phyloP scores from a whole-genome alignment of 2,888 invertebrate species.

The Heliconius charithonia region DNA sequence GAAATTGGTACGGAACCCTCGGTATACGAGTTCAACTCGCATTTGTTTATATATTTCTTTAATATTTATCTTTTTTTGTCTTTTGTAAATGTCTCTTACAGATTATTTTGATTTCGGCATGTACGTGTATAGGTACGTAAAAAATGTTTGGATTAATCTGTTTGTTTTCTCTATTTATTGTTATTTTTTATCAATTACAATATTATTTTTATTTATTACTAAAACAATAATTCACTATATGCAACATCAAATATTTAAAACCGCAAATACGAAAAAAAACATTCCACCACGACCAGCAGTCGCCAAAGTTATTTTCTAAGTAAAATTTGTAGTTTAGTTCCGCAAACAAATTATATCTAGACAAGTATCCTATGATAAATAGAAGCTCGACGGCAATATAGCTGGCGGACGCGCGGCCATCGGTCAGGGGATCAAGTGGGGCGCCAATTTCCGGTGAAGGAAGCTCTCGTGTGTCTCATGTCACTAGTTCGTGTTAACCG shows the following conservation, averaged over 20 bases:
- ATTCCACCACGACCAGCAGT: too few relatives aligned
- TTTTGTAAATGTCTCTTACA: not conserved
- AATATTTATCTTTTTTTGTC: not conserved
- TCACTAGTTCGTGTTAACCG: conserved; percentile 11
- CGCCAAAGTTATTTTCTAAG: not conserved
- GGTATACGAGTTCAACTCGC: too few relatives aligned
- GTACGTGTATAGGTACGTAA: too few relatives aligned
- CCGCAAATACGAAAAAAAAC: not conserved
- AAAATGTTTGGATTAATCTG: too few relatives aligned
- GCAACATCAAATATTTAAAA: not conserved
- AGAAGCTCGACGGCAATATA: conserved; percentile 45
- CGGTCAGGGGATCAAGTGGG: conserved; percentile 50
- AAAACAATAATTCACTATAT: not conserved
- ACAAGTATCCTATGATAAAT: conserved; percentile 39
- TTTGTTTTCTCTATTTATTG: too few relatives aligned
- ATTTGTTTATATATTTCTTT: too few relatives aligned
- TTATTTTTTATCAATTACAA: too few relatives aligned
- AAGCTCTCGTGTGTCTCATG: conserved; percentile 22
- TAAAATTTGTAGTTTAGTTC: conserved; percentile 4
- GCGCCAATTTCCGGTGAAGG: conserved; percentile 51
- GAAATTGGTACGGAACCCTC: too few relatives aligned
- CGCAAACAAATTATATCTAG: conserved; percentile 21
- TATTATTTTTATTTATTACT: too few relatives aligned
- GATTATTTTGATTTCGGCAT: too few relatives aligned
- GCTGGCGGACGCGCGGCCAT: conserved; percentile 43